Base-by-base conservation (phyloP, 2,797 vertebrate genomes). In the Sebastes miniatus region DNA sequence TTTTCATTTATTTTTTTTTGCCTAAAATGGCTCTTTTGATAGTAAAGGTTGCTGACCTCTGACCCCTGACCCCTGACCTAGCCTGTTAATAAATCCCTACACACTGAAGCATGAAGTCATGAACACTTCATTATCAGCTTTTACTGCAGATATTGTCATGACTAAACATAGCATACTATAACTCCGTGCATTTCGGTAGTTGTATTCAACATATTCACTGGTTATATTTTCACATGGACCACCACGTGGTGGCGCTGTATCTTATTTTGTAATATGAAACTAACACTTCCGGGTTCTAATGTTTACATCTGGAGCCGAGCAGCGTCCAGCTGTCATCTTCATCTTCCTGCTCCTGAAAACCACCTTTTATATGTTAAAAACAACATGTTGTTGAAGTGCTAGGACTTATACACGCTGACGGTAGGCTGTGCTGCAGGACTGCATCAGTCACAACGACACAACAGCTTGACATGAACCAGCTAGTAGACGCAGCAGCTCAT, bases 271-370 rank as follows among this genome's bases (percentile, higher is more conserved):
- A 39, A 39, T 39, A 39, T 12, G 36, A 39, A 12, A 47, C 14
- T 47, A 67, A 68, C 65, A 86, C 92, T 94, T 93, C 93, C 94
- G 93, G 92, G 89, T 88, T 78, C 14, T 69, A 81, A 86, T 92
- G 91, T 94, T 93, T 94, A 94, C 91, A 88, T 34, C 65, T 72
- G 78, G 11, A 32, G 32, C 62, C 12, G 32, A 64, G 69, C 77
- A 52, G 12, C 71, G 43, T 10, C 31, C 14, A n/a, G 43, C 70
- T 43, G 66, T 39, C 4, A 2, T 12, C 39, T 43, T 43, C 39
- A 14, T 20, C 12, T 24, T 14, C 4, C 43, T 62, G 9, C 68
- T 84, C 3, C 14, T 56, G 32, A 31, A 74, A 73, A 62, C 1
- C 25, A 4, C 3, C 0, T 76, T 43, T 57, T 2, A 2, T 16